A percentile compares a stretch with the other conserved stretches of the same genome.
phyloP scores from a whole-genome alignment of 1,140 invertebrate species.

The Vanessa tameamea region DNA sequence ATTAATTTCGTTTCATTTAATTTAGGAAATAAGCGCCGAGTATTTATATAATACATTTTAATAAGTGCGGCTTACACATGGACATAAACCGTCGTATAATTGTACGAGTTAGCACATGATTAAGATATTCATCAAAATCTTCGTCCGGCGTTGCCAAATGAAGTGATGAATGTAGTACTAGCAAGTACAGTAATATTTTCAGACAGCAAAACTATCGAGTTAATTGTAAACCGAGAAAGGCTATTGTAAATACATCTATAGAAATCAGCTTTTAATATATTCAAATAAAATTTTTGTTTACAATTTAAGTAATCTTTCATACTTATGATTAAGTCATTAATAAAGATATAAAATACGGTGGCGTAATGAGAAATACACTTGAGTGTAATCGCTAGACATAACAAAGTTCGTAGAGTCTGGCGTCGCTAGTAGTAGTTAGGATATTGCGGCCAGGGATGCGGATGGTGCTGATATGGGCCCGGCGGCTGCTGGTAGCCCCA shows the following conservation, averaged over 20 bases:
- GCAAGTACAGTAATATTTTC: not conserved
- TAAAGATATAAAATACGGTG: slow-evolving; percentile 6
- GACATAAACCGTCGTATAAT: too few species aligned
- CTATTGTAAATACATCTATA: not conserved
- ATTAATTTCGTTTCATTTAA: not conserved
- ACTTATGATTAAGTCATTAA: not conserved
- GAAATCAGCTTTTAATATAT: not conserved
- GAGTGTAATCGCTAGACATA: slow-evolving; percentile 1
- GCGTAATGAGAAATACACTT: slow-evolving; percentile 1
- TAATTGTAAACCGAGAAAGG: not conserved
- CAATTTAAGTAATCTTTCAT: not conserved
- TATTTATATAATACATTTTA: not conserved
- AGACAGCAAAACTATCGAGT: not conserved
- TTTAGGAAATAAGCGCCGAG: not conserved
- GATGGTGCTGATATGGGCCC: slow-evolving; percentile 67
- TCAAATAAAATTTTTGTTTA: slow-evolving; percentile 6
- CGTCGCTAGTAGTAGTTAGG: slow-evolving; percentile 67
- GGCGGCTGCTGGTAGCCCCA: slow-evolving; percentile 77
- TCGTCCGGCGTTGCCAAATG: too few species aligned
- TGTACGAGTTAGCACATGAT: too few species aligned
- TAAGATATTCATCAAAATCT: too few species aligned
- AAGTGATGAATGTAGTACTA: not conserved
- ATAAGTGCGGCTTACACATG: not conserved
- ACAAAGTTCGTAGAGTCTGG: not conserved
- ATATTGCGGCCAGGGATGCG: slow-evolving; percentile 69